phyloP scores from a whole-genome alignment of 2,797 vertebrate species.

The Macropus fuliginosus region DNA sequence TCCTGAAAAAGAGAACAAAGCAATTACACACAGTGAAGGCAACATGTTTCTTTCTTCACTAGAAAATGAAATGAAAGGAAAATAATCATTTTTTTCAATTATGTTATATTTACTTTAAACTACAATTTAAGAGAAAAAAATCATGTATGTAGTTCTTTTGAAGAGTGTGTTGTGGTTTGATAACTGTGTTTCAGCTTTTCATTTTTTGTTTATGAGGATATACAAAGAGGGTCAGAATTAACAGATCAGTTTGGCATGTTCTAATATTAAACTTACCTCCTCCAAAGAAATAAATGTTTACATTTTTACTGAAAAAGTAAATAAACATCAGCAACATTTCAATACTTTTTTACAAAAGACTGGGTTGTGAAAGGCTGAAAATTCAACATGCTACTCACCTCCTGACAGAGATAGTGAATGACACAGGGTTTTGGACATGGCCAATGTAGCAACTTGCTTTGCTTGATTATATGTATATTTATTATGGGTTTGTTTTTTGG shows the following conservation, averaged over 20 bases:
- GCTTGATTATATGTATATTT: neutral
- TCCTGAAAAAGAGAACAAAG: slow-evolving; percentile 82
- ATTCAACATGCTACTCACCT: neutral
- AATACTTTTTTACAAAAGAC: neutral
- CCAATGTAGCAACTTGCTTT: neutral
- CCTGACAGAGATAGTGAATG: neutral
- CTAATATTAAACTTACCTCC: neutral
- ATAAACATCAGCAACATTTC: neutral
- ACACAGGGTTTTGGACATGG: neutral
- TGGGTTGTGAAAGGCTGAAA: neutral
- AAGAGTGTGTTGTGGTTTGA: neutral
- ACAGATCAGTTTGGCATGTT: neutral
- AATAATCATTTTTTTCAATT: neutral
- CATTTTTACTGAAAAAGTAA: neutral
- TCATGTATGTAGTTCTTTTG: neutral
- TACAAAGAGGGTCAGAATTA: neutral
- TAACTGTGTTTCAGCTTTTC: neutral
- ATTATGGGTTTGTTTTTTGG: neutral
- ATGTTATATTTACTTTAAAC: neutral
- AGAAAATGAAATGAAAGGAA: slow-evolving; percentile 35
- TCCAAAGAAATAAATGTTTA: neutral
- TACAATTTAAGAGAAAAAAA: neutral
- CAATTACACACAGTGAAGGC: slow-evolving; percentile 8
- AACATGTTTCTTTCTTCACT: slow-evolving; percentile 29
- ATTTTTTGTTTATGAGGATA: neutral